These are phyloP conservation scores for Vombatus ursinus DNA, from an alignment of 2,113 vertebrate species.

Conservation along the genomic window DNA sequence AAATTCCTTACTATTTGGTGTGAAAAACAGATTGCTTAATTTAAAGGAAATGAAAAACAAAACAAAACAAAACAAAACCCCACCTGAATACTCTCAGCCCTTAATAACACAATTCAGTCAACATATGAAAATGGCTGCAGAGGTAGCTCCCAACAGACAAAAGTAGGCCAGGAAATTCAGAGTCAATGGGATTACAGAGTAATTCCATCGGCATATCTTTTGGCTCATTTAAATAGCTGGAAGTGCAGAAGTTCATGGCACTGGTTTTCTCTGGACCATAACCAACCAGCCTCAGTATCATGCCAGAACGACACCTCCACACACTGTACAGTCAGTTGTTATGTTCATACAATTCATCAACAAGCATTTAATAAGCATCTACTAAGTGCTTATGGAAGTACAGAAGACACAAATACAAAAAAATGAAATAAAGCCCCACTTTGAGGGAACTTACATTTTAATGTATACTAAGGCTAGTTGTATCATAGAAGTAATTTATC, in stretches of 20 bases:
- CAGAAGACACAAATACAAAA: neutral
- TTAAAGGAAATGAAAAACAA: neutral
- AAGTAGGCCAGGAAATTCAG: constrained; percentile 57
- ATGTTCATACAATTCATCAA: neutral
- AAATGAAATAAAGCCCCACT: neutral
- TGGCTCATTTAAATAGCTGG: constrained; percentile 58
- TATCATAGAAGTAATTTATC: neutral
- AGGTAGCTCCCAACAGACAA: constrained; percentile 50
- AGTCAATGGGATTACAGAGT: constrained; percentile 50
- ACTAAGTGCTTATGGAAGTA: neutral
- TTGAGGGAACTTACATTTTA: neutral
- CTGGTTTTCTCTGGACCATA: neutral
- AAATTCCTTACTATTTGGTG: neutral
- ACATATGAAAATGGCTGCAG: constrained; percentile 47
- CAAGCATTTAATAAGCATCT: too few species aligned
- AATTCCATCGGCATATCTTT: constrained; percentile 67
- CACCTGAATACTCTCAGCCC: neutral
- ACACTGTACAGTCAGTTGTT: neutral
- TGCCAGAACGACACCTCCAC: neutral
- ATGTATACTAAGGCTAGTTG: neutral
- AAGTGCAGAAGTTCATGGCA: constrained; percentile 61
- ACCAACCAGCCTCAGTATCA: neutral
- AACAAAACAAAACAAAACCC: neutral
- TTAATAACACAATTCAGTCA: neutral
- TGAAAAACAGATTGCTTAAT: constrained; percentile 11